Evolutionary conservation across 2,888 invertebrate genomes (phyloP).

Genomic region (Sphinx pinastri): DNA sequence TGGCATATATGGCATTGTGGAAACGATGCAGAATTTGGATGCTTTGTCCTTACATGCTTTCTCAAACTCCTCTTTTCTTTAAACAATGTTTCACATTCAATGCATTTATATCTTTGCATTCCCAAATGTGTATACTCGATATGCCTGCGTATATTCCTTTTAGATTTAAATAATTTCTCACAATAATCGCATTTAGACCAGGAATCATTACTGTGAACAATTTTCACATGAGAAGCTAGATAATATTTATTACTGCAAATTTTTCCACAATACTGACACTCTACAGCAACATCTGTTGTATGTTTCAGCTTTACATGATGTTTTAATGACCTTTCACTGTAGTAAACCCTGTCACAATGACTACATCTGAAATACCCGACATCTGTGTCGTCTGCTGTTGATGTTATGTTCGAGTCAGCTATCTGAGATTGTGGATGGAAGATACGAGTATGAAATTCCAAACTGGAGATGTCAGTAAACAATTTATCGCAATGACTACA

Average conservation of each 20-base stretch:
- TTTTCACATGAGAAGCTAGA: conserved; percentile 68
- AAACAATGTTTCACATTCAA: conserved; percentile 70
- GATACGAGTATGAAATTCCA: conserved; percentile 66
- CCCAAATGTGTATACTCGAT: conserved; percentile 72
- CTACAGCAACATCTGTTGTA: conserved; percentile 57
- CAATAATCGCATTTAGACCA: conserved; percentile 72
- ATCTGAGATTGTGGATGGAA: conserved; percentile 71
- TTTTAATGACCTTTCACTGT: conserved; percentile 67
- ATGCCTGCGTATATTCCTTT: conserved; percentile 67
- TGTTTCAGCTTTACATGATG: conserved; percentile 73
- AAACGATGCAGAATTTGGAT: conserved; percentile 62
- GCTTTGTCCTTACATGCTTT: conserved; percentile 69
- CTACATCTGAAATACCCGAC: conserved; percentile 55
- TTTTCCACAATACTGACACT: conserved; percentile 64
- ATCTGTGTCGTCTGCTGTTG: conserved; percentile 53
- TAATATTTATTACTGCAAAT: conserved; percentile 71
- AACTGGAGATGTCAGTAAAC: conserved; percentile 66
- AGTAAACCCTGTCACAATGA: conserved; percentile 62
- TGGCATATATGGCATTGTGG: conserved; percentile 72
- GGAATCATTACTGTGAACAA: conserved; percentile 60
- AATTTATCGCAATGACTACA: conserved; percentile 69
- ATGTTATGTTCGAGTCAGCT: conserved; percentile 59
- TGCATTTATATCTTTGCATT: conserved; percentile 68
- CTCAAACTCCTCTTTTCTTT: conserved; percentile 72
- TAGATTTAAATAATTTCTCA: conserved; percentile 69